phyloP scores from a whole-genome alignment of 2,113 vertebrate genomes.

The Emydocephalus ijimae region DNA sequence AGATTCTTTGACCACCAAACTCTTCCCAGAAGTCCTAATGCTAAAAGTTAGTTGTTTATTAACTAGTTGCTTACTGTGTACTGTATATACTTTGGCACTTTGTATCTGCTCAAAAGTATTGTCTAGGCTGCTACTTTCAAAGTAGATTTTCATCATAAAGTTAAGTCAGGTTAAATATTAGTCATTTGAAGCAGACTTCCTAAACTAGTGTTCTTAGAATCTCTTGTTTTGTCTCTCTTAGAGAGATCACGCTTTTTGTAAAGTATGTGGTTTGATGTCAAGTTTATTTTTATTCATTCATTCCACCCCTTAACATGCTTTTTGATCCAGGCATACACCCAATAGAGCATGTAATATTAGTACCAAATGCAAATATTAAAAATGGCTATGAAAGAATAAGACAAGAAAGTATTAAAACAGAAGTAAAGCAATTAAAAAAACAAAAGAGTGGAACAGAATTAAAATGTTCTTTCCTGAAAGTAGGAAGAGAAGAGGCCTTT shows the following conservation, averaged over 20 bases:
- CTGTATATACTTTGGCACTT: neutral
- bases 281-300: neutral
- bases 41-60: neutral
- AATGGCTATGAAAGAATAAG: neutral
- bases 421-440: neutral
- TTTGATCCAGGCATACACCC: neutral
- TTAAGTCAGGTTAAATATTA: neutral
- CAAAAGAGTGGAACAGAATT: neutral
- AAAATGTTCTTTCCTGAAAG: neutral
- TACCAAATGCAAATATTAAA: slow-evolving; percentile 1
- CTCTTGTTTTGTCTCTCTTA: neutral
- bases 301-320: neutral
- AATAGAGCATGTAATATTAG: neutral
- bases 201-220: neutral
- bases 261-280: neutral
- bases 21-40: neutral
- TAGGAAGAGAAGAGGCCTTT: neutral
- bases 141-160: too few species aligned
- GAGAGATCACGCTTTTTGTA: neutral
- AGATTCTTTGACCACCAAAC: neutral
- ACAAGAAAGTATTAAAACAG: neutral
- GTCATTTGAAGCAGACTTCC: neutral
- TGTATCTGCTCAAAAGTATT: neutral
- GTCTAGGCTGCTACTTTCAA: neutral
- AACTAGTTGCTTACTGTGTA: neutral